A percentile compares a stretch with the other conserved stretches of the same genome.
Evolutionary conservation across 2,888 invertebrate species (phyloP).

Genomic region (Keiferia lycopersicella): DNA sequence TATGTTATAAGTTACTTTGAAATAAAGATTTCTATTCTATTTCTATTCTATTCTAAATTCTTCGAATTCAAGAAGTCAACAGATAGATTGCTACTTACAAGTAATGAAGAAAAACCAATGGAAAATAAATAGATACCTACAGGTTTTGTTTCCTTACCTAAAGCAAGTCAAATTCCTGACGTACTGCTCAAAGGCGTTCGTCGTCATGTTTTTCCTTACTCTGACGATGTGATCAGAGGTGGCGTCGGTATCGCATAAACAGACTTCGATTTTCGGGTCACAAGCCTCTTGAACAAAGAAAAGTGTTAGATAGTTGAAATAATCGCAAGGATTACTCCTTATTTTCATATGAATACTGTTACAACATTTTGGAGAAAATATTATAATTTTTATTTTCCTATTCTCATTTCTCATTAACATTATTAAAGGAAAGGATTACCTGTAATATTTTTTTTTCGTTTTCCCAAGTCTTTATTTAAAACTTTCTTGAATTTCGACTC

Average conservation of each 20-base stretch:
- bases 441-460: background rate
- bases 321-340: background rate
- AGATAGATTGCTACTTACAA: no score
- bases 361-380: background rate
- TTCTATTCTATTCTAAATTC: no score
- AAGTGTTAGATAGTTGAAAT: conserved; percentile 30
- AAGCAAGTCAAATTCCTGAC: conserved; percentile 47
- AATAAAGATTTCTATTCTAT: no score
- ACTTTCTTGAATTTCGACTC: background rate
- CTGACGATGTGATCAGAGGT: conserved; percentile 43
- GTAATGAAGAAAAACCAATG: no score
- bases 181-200: conserved; percentile 42
- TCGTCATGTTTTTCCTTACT: conserved; percentile 33
- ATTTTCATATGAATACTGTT: background rate
- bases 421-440: background rate
- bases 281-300: conserved; percentile 63
- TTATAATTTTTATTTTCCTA: no score
- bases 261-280: conserved; percentile 38
- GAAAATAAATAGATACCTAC: no score
- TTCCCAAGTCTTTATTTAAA: background rate
- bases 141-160: conserved; percentile 19
- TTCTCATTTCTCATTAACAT: no score
- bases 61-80: no score
- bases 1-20: no score
- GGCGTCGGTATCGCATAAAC: conserved; percentile 51